Percentiles rank a stretch among this genome's conserved stretches.
phyloP scores from a whole-genome alignment of 2,113 vertebrate genomes.

The Saimiri boliviensis region DNA sequence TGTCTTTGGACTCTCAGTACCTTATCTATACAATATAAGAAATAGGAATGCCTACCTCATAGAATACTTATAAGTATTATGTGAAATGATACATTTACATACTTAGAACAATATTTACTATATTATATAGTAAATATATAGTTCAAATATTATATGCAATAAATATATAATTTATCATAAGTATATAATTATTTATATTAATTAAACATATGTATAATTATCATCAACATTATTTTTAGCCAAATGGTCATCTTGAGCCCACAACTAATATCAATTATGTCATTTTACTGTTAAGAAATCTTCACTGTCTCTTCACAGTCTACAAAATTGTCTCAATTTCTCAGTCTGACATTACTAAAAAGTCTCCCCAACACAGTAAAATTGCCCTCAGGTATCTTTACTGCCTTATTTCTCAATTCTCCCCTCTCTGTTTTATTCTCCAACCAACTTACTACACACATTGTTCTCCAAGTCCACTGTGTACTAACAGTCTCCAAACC shows the following conservation, averaged over 20 bases:
- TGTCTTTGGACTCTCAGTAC: neutral
- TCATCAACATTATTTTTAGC: neutral
- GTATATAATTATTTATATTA: too few species aligned
- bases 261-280: neutral
- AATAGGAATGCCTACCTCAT: neutral
- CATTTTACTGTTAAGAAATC: conserved; percentile 11
- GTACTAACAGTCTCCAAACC: neutral
- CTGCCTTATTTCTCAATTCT: neutral
- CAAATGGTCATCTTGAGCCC: neutral
- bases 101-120: neutral
- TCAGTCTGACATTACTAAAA: neutral
- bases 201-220: neutral
- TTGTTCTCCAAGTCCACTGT: neutral
- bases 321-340: neutral
- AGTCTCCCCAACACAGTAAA: neutral
- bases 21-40: neutral
- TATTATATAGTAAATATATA: neutral
- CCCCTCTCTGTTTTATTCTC: neutral
- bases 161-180: too few species aligned
- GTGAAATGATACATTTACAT: neutral
- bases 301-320: neutral
- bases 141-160: too few species aligned
- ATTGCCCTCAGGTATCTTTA: neutral
- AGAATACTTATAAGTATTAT: neutral
- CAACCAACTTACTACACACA: neutral